Evolutionary conservation across 2,797 vertebrate genomes (phyloP).

Genomic region (Balearica regulorum): DNA sequence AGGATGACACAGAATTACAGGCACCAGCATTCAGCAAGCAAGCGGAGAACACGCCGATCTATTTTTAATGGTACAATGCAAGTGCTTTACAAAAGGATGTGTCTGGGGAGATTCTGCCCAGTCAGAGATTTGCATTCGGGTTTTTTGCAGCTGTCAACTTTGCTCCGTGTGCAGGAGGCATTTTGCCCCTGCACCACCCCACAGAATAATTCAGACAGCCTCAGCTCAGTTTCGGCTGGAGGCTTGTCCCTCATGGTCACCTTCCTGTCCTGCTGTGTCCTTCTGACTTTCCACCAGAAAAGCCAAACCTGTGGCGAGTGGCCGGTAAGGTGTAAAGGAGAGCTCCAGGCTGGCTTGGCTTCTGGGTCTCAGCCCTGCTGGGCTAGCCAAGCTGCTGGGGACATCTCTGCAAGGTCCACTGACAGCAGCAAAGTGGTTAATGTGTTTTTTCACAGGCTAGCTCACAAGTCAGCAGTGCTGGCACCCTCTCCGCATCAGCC

Average conservation of each 20-base stretch:
- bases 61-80: conserved; percentile 63
- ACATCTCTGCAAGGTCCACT: neutral
- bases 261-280: neutral
- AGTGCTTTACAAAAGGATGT: conserved; percentile 48
- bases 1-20: conserved; percentile 43
- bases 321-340: neutral
- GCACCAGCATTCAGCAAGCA: conserved; percentile 42
- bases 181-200: neutral
- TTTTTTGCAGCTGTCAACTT: conserved; percentile 18
- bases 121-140: conserved; percentile 40
- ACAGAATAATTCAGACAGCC: neutral
- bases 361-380: neutral
- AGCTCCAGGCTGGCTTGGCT: neutral
- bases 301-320: neutral
- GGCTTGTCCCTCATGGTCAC: neutral
- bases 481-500: neutral
- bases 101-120: conserved; percentile 58
- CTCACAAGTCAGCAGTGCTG: neutral
- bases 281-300: neutral
- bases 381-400: neutral
- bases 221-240: neutral
- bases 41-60: neutral
- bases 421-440: neutral
- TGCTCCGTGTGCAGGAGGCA: neutral
- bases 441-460: neutral